Evolutionary conservation across 2,888 invertebrate species (phyloP), one percentile per base, ranked within the genome.

Genomic region (Apamea monoglypha): DNA sequence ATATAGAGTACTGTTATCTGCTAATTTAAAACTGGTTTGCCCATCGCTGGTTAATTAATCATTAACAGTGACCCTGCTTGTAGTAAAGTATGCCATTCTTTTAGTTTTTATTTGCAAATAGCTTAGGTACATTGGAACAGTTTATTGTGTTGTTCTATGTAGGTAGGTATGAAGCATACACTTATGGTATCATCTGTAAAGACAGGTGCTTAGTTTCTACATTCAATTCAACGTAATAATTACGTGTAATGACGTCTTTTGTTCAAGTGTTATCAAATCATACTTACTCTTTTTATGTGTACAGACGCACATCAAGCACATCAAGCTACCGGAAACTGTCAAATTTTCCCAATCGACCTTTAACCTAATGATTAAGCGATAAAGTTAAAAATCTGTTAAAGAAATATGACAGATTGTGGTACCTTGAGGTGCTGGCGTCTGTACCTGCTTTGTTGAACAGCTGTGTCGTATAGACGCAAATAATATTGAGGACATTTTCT

Each of bases 401-500:
- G n/a, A n/a, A n/a, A n/a, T n/a, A n/a, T n/a, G n/a, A n/a, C n/a
- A n/a, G n/a, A n/a, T n/a, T n/a, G n/a, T n/a, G n/a, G n/a, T n/a
- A n/a, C n/a, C n/a, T n/a, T n/a, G n/a, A n/a, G n/a, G n/a, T n/a
- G n/a, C n/a, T n/a, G n/a, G n/a, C n/a, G n/a, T n/a, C n/a, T n/a
- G n/a, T 29, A 25, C 36, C 10, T 29, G 8, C 12, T 66, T 76
- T 64, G 36, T 40, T 16, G 3, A 40, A 75, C 18, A 76, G 40
- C 40, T 61, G 71, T 56, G 64, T 47, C 32, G 67, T 64, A 7
- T 25, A 61, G 61, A 78, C 83, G 66, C n/a, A 81, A 83, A 83
- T 80, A 83, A 78, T 81, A 78, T 76, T 78, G 81, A 78, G 84
- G 74, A 29, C 78, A 81, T 74, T 76, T 76, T 78, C 71, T 78